Evolutionary conservation across 1,140 invertebrate species (phyloP), one percentile per base, ranked within the genome.

Genomic region (Gonioctena quinquepunctata): DNA sequence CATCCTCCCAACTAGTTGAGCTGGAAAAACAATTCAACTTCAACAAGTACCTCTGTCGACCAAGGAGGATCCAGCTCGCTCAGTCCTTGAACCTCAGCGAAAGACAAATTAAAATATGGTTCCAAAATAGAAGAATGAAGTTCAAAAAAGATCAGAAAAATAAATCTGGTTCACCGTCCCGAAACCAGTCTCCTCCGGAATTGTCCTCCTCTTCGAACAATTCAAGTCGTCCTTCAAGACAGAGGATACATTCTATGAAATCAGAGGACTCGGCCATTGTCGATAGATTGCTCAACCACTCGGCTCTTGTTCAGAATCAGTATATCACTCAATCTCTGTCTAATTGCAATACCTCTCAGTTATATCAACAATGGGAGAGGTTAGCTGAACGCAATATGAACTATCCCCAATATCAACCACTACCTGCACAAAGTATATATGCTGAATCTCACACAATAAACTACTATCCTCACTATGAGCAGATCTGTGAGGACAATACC

Each of bases 81-180:
- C 84, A 89, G 5, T 84, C 88, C 23, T 83, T 96, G 1, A 86
- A 87, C 26, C 84, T 96, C 0, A 90, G 90, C 0, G 94, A 96
- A 76, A 85, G 93, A 23, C 94, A 96, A 81, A 95, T 96, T 13
- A 96, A 96, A 84, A 95, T 96, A 56, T 97, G 94, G 94, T 96
- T 90, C 77, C 89, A 90, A 77, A 90, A 90, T 77, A 79, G 88
- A 33, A 73, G 89, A 33, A 90, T 90, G 89, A 90, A 90, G 74
- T 86, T 87, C 79, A 90, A 90, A 81, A 90, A 90, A 49, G 82
- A 84, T 63, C 21, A 28, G 49, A 66, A n/a, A 11, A 66, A 54
- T 26, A n/a, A n/a, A n/a, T n/a, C n/a, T n/a, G 33, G 50, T 3
- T 18, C 63, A 13, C n/a, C n/a, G 25, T 23, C 48, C 6, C 11